Percentiles rank a stretch among this genome's conserved stretches.
Evolutionary conservation across 2,797 vertebrate genomes (phyloP).

Genomic region (Sebastes minor): DNA sequence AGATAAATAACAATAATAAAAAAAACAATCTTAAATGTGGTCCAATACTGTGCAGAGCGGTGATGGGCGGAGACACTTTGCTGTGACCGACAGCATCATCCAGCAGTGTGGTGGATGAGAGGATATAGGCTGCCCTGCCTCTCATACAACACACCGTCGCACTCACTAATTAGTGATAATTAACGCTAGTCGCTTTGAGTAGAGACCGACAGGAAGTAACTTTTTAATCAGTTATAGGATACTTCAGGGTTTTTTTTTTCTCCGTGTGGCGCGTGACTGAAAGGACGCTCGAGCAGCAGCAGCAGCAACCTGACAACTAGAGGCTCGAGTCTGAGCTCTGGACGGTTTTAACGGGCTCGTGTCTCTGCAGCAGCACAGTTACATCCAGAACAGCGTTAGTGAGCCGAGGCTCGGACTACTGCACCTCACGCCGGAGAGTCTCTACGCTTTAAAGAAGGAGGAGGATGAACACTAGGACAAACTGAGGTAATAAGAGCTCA

Average conservation of each 20-base stretch:
- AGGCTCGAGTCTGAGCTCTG: constrained; percentile 14
- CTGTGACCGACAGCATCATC: constrained; percentile 64
- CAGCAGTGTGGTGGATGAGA: constrained; percentile 60
- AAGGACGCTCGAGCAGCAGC: neutral
- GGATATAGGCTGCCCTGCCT: constrained; percentile 48
- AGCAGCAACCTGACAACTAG: constrained; percentile 20
- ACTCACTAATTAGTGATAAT: constrained; percentile 9
- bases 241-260: neutral
- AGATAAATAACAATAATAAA: neutral
- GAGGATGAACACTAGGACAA: constrained; percentile 40
- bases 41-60: constrained; percentile 17
- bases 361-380: constrained; percentile 57
- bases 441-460: constrained; percentile 12
- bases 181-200: neutral
- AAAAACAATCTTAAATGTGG: neutral
- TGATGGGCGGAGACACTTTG: constrained; percentile 68
- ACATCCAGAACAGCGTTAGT: constrained; percentile 24
- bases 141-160: constrained; percentile 29
- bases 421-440: constrained; percentile 23
- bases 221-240: constrained; percentile 27
- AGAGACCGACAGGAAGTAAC: constrained; percentile 5
- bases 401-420: constrained; percentile 54
- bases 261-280: neutral
- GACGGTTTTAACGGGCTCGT: constrained; percentile 24
- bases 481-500: constrained; percentile 59